phyloP scores from a whole-genome alignment of 1,140 invertebrate species.

The Chelonus insularis region DNA sequence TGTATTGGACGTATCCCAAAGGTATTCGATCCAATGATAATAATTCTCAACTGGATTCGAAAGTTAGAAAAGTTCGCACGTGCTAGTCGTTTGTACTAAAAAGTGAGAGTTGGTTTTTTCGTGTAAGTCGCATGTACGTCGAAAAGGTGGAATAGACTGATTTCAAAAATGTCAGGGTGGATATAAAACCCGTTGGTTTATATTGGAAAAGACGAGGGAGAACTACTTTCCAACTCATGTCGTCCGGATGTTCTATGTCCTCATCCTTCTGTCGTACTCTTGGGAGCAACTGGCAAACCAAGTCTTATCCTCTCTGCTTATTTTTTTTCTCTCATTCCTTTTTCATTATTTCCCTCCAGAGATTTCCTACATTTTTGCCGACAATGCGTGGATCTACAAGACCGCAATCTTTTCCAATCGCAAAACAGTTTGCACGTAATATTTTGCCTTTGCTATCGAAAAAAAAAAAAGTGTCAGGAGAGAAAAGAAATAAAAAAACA shows the following conservation, averaged over 20 bases:
- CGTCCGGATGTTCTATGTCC: slow-evolving; percentile 13
- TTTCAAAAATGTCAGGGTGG: background rate
- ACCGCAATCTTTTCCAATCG: slow-evolving; percentile 20
- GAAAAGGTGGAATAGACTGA: background rate
- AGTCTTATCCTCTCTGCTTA: slow-evolving; percentile 6
- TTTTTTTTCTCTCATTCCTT: background rate
- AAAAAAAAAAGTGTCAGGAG: background rate
- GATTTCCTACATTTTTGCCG: slow-evolving; percentile 19
- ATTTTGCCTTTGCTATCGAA: background rate
- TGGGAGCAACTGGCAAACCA: slow-evolving; percentile 19
- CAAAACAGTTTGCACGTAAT: slow-evolving; percentile 1
- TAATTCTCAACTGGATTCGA: too few relatives aligned
- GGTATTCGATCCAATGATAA: too few relatives aligned
- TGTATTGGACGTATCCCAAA: too few relatives aligned
- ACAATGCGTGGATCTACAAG: slow-evolving; percentile 9
- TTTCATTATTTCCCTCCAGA: slow-evolving; percentile 26
- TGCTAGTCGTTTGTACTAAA: slow-evolving; percentile 9
- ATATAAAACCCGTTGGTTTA: background rate
- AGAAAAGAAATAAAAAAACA: background rate
- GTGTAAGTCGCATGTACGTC: too few relatives aligned
- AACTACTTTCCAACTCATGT: slow-evolving; percentile 23
- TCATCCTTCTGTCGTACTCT: slow-evolving; percentile 14
- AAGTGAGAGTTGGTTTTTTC: background rate
- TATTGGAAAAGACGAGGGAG: slow-evolving; percentile 21
- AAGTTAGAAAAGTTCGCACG: slow-evolving; percentile 3